These are phyloP conservation scores for Popillia japonica DNA, from an alignment of 1,140 invertebrate genomes.

Conservation along the genomic window DNA sequence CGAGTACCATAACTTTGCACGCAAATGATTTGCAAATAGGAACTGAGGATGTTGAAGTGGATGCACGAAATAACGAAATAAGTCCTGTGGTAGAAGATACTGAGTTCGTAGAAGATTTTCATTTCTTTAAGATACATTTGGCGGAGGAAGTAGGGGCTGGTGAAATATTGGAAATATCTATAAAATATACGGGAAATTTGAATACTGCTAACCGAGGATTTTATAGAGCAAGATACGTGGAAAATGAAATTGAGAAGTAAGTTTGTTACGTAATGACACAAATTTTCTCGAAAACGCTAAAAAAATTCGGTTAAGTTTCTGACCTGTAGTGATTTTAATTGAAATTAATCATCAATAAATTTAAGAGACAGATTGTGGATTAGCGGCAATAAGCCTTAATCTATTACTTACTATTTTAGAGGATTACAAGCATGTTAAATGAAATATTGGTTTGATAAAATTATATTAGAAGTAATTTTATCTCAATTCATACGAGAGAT, in stretches of 20 bases:
- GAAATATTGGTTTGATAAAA: too few species aligned
- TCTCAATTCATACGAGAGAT: too few species aligned
- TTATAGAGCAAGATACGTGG: neutral
- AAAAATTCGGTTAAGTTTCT: too few species aligned
- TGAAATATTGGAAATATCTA: neutral
- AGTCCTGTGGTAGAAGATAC: neutral
- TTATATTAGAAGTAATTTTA: too few species aligned
- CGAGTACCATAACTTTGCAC: neutral
- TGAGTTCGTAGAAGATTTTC: neutral
- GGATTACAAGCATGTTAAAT: too few species aligned
- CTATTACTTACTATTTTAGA: too few species aligned
- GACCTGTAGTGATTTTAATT: too few species aligned
- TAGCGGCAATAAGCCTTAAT: too few species aligned
- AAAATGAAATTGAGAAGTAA: neutral
- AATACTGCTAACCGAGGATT: neutral
- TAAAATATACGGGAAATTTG: neutral
- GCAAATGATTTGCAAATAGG: neutral
- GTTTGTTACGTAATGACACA: too few species aligned
- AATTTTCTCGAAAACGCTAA: too few species aligned
- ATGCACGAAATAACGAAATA: neutral
- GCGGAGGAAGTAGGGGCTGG: neutral
- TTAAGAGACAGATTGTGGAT: too few species aligned
- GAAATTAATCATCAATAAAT: too few species aligned
- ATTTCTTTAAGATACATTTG: neutral
- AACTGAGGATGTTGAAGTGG: neutral